Evolutionary conservation across 2,113 vertebrate genomes (phyloP), one percentile per base, ranked within the genome.

Genomic region (Tetrao urogallus): DNA sequence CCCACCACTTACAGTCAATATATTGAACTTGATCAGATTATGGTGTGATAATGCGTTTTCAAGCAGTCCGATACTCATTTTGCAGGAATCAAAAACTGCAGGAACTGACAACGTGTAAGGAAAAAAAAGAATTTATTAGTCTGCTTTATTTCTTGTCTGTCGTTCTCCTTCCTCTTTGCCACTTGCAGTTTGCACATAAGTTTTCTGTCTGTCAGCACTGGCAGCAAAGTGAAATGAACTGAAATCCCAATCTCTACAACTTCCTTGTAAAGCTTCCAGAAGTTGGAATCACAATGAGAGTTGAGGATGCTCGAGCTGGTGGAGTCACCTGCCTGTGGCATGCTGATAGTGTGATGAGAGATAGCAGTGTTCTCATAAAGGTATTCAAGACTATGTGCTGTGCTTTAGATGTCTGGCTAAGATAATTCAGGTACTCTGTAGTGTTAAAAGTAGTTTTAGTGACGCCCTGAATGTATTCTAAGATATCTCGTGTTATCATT

Each of bases 81-180:
- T 28, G 7, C 34, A 71, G 61, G 79, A 86, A 70, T 83, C 75
- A 91, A 86, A 88, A 79, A 43, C 50, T 70, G 72, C 28, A 71
- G 60, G 69, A 92, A 27, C 75, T 74, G 79, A 83, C 89, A 94
- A 34, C 13, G 28, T 5, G 1, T 57, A 74, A 72, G 73, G 73
- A 83, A 81, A 48, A 80, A 80, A 92, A 57, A 52, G 28, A 21
- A 82, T 93, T 89, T 88, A 92, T 94, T 92, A 80, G 72, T 57
- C 50, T 0, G 0, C 77, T 92, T 93, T 77, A 73, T 79, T 93
- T 72, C 70, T 70, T 87, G 67, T 80, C 87, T 89, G n/a, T 86
- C 52, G 28, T 86, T 72, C 47, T 76, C 19, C n/a, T 83, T 89
- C 50, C 58, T 84, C 65, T 84, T 78, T 38, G 40, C 17, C 73